Evolutionary conservation across 2,113 vertebrate genomes (phyloP), one percentile per base, ranked within the genome.

Genomic region (Lontra canadensis): DNA sequence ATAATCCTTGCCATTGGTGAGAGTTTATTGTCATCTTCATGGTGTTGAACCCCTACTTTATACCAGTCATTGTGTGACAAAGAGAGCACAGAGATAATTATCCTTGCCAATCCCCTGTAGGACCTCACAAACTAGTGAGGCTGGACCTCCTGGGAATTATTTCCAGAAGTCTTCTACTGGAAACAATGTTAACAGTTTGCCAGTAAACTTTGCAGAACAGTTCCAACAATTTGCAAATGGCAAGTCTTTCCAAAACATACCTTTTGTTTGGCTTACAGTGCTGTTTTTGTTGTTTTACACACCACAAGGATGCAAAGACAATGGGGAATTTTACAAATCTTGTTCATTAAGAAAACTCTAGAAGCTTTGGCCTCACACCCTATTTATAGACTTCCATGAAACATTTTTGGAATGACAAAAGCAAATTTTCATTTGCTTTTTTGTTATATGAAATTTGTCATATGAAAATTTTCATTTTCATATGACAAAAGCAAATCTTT

Each of bases 211-310:
- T n/a, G 34, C 17, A 93, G 86, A 4, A 73, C 14, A 44, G 18
- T 59, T 79, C 42, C 71, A 52, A 13, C 47, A 59, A 4, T 63
- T 47, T 0, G 1, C n/a, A 36, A 34, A 78, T 76, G 63, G 23
- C n/a, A 90, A 52, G 1, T 63, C 65, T 92, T 78, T 73, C 94
- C 91, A 84, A 93, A 88, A 39, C 12, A 47, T n/a, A 25, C 4
- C 65, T 61, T 69, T 76, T n/a, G 15, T 76, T 73, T 63, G 36
- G 39, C 36, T 73, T 65, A 25, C 0, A 3, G 10, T 47, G 20
- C 81, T 78, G 69, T 42, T 80, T 47, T 59, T 69, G 79, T 96
- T 87, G 25, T 63, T 85, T 94, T 93, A 86, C 97, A 93, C 29
- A 88, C 47, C 21, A 42, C 15, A 39, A 49, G 42, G 39, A 74